phyloP scores from a whole-genome alignment of 1,140 invertebrate genomes.

The Thaumetopoea pityocampa region DNA sequence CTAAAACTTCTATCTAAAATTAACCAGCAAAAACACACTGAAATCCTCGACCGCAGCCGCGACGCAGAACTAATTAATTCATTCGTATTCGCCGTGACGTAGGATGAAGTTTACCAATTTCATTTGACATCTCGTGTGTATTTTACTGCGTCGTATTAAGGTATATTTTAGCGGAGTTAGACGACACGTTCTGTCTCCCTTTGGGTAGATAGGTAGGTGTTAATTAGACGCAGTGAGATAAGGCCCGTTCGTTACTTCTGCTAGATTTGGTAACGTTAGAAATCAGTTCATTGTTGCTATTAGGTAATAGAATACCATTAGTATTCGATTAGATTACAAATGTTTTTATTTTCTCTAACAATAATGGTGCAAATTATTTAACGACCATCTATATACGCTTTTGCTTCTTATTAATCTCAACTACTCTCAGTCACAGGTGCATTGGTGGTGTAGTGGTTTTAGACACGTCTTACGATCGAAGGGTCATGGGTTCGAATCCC shows the following conservation, averaged over 20 bases:
- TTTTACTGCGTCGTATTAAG: not conserved
- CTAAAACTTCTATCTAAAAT: not conserved
- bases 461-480: too few species aligned
- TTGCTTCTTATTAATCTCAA: too few species aligned
- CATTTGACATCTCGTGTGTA: not conserved
- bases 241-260: slow-evolving; percentile 15
- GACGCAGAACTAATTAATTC: slow-evolving; percentile 19
- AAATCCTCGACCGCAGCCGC: slow-evolving; percentile 6
- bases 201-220: slow-evolving; percentile 19
- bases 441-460: too few species aligned
- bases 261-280: slow-evolving; percentile 9
- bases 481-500: too few species aligned
- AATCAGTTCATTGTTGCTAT: slow-evolving; percentile 14
- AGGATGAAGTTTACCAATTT: slow-evolving; percentile 3
- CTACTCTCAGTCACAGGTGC: too few species aligned
- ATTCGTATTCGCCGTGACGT: slow-evolving; percentile 14
- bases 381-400: too few species aligned
- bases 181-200: slow-evolving; percentile 1
- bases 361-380: too few species aligned
- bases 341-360: too few species aligned
- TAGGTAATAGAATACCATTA: not conserved
- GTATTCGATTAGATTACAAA: too few species aligned
- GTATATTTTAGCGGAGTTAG: not conserved
- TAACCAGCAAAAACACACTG: slow-evolving; percentile 4
- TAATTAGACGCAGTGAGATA: slow-evolving; percentile 19